A percentile compares a stretch with the other conserved stretches of the same genome.
phyloP scores from a whole-genome alignment of 2,888 invertebrate genomes.

The Hedychridium roseum region DNA sequence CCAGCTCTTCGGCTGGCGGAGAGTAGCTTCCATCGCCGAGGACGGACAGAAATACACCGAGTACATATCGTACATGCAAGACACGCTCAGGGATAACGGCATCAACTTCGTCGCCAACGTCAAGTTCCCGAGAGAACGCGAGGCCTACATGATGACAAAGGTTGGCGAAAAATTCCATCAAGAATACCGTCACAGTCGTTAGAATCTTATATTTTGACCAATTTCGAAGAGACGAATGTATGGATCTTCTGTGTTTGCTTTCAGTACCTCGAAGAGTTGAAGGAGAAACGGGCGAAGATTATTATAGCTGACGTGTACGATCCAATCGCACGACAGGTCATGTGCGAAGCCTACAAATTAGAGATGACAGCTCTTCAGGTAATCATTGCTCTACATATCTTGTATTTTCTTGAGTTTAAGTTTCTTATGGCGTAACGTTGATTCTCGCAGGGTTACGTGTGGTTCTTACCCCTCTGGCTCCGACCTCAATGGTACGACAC shows the following conservation, averaged over 20 bases:
- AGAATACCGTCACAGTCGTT: no score
- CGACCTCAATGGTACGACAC: constrained; percentile 72
- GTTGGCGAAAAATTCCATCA: no score
- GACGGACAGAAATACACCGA: constrained; percentile 82
- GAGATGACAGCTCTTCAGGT: constrained; percentile 72
- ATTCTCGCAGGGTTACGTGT: constrained; percentile 74
- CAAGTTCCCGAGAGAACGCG: constrained; percentile 73
- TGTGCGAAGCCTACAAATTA: constrained; percentile 81
- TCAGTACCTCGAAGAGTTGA: constrained; percentile 73
- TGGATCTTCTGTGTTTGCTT: constrained; percentile 27
- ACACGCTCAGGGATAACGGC: constrained; percentile 69
- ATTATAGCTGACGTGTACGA: constrained; percentile 84
- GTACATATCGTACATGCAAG: constrained; percentile 77
- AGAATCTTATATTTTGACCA: no score
- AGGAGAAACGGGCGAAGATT: constrained; percentile 74
- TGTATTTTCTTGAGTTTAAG: neutral
- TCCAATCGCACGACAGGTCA: constrained; percentile 75
- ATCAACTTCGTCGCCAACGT: constrained; percentile 74
- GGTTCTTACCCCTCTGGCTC: constrained; percentile 85
- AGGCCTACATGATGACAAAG: constrained; percentile 68
- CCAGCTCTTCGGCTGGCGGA: constrained; percentile 71
- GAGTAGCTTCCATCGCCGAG: constrained; percentile 80
- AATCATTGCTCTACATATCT: constrained; percentile 10
- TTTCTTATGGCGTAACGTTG: neutral
- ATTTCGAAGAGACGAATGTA: neutral